These are phyloP conservation scores for Oncorhynchus mykiss DNA, from an alignment of 2,113 vertebrate genomes.

Conservation along the genomic window DNA sequence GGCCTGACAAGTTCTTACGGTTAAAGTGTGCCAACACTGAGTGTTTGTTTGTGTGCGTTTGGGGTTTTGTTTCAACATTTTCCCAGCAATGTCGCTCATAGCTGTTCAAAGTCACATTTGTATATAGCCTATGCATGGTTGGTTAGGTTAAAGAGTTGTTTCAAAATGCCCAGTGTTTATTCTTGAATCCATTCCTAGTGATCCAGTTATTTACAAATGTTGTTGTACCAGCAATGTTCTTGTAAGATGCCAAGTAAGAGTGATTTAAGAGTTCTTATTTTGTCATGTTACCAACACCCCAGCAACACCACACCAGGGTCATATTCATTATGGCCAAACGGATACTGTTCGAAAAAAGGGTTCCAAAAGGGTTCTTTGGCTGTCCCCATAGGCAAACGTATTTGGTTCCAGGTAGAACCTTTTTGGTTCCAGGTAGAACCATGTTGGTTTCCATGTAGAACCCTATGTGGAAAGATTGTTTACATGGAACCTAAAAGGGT, in stretches of 20 bases:
- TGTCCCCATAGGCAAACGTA: no score
- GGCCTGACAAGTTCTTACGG: not conserved
- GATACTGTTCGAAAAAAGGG: no score
- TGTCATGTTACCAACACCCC: no score
- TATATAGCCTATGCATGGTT: slow-evolving; percentile 34
- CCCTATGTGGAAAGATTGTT: no score
- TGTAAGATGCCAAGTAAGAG: slow-evolving; percentile 9
- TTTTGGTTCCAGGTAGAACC: no score
- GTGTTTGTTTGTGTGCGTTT: slow-evolving; percentile 13
- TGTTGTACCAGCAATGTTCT: not conserved
- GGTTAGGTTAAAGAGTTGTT: slow-evolving; percentile 31
- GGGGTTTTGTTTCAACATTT: slow-evolving; percentile 47
- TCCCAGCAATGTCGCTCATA: slow-evolving; percentile 51
- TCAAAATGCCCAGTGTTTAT: slow-evolving; percentile 38
- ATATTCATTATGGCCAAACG: no score
- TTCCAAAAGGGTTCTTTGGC: no score
- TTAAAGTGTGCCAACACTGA: slow-evolving; percentile 2
- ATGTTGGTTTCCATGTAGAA: no score
- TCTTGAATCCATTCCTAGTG: slow-evolving; percentile 25
- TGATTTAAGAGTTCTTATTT: no score
- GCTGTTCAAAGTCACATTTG: slow-evolving; percentile 35
- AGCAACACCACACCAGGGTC: no score
- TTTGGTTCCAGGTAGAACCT: no score
- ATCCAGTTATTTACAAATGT: slow-evolving; percentile 27
- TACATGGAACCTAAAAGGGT: no score